Conservation (phyloP, 2,797 vertebrate genomes). For the Pangasius larnaudii region DNA sequence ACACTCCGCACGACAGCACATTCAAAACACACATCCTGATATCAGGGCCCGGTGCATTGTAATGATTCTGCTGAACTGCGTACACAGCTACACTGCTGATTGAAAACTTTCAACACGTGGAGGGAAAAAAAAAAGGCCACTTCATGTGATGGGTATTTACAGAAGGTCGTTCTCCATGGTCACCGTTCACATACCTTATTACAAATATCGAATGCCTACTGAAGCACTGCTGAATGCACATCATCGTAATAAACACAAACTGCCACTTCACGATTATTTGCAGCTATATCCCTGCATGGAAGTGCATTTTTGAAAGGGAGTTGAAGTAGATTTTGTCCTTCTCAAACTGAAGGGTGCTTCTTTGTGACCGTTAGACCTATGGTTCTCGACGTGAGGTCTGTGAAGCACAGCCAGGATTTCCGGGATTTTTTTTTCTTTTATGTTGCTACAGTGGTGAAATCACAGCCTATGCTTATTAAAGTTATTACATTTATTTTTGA, state of each 20-base stretch:
- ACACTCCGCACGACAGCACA: conserved; percentile 14
- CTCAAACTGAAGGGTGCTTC: neutral
- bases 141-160: no score
- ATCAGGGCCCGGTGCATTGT: neutral
- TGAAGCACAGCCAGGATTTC: neutral
- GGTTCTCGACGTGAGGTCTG: neutral
- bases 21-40: neutral
- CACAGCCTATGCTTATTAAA: neutral
- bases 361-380: neutral
- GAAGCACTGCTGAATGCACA: neutral
- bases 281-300: neutral
- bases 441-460: neutral
- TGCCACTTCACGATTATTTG: neutral
- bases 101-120: neutral
- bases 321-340: neutral
- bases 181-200: neutral
- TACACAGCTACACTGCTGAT: neutral
- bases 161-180: neutral
- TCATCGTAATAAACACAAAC: neutral
- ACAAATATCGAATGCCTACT: neutral
- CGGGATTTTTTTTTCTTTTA: neutral
- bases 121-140: no score
- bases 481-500: neutral
- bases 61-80: neutral
- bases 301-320: neutral